phyloP scores from a whole-genome alignment of 1,140 invertebrate species.

The Drosophila sproati region DNA sequence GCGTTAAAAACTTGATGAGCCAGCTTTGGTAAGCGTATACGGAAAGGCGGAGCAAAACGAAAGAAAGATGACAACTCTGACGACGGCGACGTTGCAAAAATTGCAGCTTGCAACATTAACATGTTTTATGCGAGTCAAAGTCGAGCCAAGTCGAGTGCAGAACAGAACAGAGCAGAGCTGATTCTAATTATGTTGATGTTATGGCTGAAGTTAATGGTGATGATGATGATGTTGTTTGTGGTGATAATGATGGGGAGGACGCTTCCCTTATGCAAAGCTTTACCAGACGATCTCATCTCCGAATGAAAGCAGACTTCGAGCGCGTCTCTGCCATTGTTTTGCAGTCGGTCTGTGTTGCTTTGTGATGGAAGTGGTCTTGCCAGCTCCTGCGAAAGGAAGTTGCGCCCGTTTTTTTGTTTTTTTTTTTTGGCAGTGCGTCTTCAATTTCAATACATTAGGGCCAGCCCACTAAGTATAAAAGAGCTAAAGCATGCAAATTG shows the following conservation, averaged over 20 bases:
- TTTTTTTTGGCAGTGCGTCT: slow-evolving; percentile 3
- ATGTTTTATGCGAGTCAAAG: slow-evolving; percentile 64
- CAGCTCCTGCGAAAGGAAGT: slow-evolving; percentile 68
- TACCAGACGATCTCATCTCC: slow-evolving; percentile 37
- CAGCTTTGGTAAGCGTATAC: slow-evolving; percentile 14
- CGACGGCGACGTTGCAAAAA: slow-evolving; percentile 27
- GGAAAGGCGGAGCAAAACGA: slow-evolving; percentile 44
- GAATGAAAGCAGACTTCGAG: slow-evolving; percentile 33
- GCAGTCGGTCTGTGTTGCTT: slow-evolving; percentile 7
- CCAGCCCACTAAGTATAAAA: neutral
- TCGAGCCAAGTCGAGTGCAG: slow-evolving; percentile 18
- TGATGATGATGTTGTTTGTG: neutral
- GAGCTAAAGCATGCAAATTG: slow-evolving; percentile 57
- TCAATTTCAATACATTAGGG: slow-evolving; percentile 24
- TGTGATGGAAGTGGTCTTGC: slow-evolving; percentile 48
- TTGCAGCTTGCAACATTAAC: slow-evolving; percentile 80
- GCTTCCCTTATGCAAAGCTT: slow-evolving; percentile 24
- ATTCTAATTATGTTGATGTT: slow-evolving; percentile 7
- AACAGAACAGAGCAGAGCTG: slow-evolving; percentile 21
- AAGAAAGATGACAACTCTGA: slow-evolving; percentile 26
- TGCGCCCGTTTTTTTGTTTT: slow-evolving; percentile 38
- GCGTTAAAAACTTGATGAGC: neutral
- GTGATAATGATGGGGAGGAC: slow-evolving; percentile 10
- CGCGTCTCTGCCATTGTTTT: neutral
- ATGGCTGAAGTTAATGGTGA: slow-evolving; percentile 4